These are phyloP conservation scores for Pangasianodon hypophthalmus DNA, from an alignment of 2,113 vertebrate species.

Conservation along the genomic window DNA sequence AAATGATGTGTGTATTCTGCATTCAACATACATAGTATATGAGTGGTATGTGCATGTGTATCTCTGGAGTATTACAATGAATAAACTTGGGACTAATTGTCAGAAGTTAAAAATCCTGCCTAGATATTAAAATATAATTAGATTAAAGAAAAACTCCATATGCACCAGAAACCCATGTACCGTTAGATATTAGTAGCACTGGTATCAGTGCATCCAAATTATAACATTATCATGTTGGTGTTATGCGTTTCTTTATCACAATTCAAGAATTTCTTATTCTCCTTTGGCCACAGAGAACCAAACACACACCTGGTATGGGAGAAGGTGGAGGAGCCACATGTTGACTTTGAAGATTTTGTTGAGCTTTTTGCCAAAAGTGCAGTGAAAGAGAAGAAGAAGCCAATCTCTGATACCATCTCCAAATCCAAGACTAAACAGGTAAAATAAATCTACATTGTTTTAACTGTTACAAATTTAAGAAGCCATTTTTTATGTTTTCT, in stretches of 20 bases:
- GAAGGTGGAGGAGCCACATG: constrained; percentile 89
- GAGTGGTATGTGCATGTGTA: constrained; percentile 8
- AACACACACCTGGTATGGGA: constrained; percentile 88
- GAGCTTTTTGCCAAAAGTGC: constrained; percentile 93
- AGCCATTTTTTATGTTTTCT: background rate
- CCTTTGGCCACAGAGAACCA: constrained; percentile 72
- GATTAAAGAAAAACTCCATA: background rate
- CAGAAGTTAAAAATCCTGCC: background rate
- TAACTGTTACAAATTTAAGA: background rate
- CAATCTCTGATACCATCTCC: constrained; percentile 94
- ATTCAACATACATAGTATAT: background rate
- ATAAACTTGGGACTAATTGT: background rate
- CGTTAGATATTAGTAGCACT: background rate
- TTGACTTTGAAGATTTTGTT: constrained; percentile 93
- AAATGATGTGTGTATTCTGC: constrained; percentile 17
- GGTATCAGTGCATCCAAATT: background rate
- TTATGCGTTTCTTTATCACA: background rate
- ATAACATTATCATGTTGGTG: no score
- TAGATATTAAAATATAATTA: background rate
- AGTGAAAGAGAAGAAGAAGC: constrained; percentile 95
- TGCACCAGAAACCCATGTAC: background rate
- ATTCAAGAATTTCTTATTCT: background rate
- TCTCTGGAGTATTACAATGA: background rate
- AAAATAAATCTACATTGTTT: constrained; percentile 51
- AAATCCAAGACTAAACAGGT: constrained; percentile 96